Percentiles rank a stretch among this genome's conserved stretches.
phyloP scores from a whole-genome alignment of 2,113 vertebrate genomes.

The Pituophis catenifer region DNA sequence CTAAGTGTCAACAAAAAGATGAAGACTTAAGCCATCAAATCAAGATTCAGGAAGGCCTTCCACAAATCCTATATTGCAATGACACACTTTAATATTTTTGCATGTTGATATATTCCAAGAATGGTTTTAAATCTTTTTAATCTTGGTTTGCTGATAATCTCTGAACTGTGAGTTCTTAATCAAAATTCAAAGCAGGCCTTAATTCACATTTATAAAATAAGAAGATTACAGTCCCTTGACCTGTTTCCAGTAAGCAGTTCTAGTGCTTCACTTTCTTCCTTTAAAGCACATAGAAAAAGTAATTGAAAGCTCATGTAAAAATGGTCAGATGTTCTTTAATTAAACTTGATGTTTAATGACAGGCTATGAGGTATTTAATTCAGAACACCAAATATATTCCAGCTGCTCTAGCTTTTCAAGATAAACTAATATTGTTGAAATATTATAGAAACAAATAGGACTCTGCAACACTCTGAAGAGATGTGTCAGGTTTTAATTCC shows the following conservation, averaged over 20 bases:
- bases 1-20: constrained; percentile 34
- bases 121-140: constrained; percentile 88
- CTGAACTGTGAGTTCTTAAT: constrained; percentile 88
- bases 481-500: not conserved
- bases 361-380: not conserved
- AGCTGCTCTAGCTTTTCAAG: not conserved
- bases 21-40: constrained; percentile 57
- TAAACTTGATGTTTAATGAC: not conserved
- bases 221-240: constrained; percentile 78
- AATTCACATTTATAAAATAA: constrained; percentile 78
- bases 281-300: not conserved
- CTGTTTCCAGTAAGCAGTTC: constrained; percentile 67
- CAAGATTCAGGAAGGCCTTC: constrained; percentile 70
- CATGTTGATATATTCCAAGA: constrained; percentile 87
- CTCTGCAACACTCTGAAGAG: not conserved
- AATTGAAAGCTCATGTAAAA: not conserved
- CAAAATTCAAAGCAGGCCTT: constrained; percentile 82
- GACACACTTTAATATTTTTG: constrained; percentile 78
- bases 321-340: not conserved
- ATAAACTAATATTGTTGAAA: not conserved
- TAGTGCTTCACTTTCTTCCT: constrained; percentile 39
- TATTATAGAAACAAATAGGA: not conserved
- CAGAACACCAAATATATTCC: not conserved
- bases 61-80: constrained; percentile 83
- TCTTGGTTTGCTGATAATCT: constrained; percentile 87